Evolutionary conservation across 2,888 invertebrate species (phyloP).

Genomic region (Incurvaria masculella): DNA sequence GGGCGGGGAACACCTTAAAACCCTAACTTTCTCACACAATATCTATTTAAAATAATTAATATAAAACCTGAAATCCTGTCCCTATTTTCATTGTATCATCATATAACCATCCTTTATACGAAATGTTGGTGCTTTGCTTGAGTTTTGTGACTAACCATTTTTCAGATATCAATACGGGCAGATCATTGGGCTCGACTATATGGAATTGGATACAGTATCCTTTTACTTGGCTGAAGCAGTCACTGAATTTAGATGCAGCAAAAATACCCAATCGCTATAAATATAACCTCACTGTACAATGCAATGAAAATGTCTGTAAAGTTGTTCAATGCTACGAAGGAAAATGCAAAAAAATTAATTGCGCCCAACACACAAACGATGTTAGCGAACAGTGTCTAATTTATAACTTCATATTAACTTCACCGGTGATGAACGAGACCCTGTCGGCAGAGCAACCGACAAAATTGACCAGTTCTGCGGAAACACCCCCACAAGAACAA

Average conservation of each 20-base stretch:
- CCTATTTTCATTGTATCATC: no score
- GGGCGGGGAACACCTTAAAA: no score
- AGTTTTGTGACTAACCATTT: no score
- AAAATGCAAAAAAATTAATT: conserved; percentile 38
- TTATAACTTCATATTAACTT: conserved; percentile 21
- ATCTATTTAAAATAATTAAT: no score
- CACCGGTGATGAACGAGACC: neutral
- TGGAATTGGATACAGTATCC: conserved; percentile 51
- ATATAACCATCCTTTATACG: no score
- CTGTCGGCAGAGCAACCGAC: neutral
- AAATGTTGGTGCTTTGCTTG: no score
- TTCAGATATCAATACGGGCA: conserved; percentile 18
- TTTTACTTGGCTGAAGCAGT: conserved; percentile 39
- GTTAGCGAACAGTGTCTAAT: conserved; percentile 41
- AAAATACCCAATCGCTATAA: no score
- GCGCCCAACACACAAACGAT: conserved; percentile 48
- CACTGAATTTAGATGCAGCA: no score
- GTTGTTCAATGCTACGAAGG: conserved; percentile 39
- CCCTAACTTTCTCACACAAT: no score
- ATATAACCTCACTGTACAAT: conserved; percentile 41
- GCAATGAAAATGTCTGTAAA: conserved; percentile 49
- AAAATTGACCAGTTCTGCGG: conserved; percentile 2
- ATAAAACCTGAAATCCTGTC: no score
- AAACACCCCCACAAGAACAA: no score
- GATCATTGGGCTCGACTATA: conserved; percentile 36